These are phyloP conservation scores for Ceratitis capitata DNA, from an alignment of 1,140 invertebrate species.

Conservation along the genomic window DNA sequence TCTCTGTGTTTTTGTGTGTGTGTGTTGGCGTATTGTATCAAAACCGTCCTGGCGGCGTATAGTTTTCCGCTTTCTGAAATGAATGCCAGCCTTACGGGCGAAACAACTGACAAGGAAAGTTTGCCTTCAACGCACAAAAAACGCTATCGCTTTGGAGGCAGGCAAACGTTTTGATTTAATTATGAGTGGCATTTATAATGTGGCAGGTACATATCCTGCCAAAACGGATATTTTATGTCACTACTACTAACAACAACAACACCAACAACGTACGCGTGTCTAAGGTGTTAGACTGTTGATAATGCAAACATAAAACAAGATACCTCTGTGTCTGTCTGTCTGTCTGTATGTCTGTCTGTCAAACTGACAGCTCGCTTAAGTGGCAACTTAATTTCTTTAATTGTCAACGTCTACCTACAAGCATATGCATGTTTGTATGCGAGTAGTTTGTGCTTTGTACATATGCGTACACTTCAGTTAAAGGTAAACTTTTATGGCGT, in stretches of 20 bases:
- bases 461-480: background rate
- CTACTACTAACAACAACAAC: background rate
- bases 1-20: background rate
- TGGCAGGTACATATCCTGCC: constrained; percentile 39
- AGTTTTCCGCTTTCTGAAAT: constrained; percentile 7
- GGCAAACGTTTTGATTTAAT: constrained; percentile 66
- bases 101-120: background rate
- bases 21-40: no score
- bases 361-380: constrained; percentile 64
- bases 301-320: constrained; percentile 55
- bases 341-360: constrained; percentile 60
- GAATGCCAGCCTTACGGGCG: constrained; percentile 13
- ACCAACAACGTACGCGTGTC: background rate
- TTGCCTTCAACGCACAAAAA: background rate
- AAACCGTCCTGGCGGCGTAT: background rate
- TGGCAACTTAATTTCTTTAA: constrained; percentile 66
- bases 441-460: background rate
- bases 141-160: constrained; percentile 44
- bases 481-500: constrained; percentile 30
- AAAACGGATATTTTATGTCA: no score
- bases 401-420: constrained; percentile 63
- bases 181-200: constrained; percentile 64
- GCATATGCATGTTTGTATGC: background rate
- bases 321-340: constrained; percentile 62
- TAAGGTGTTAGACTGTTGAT: constrained; percentile 66